Conservation (phyloP, 2,888 invertebrate species). For the Andrena trimmerana region DNA sequence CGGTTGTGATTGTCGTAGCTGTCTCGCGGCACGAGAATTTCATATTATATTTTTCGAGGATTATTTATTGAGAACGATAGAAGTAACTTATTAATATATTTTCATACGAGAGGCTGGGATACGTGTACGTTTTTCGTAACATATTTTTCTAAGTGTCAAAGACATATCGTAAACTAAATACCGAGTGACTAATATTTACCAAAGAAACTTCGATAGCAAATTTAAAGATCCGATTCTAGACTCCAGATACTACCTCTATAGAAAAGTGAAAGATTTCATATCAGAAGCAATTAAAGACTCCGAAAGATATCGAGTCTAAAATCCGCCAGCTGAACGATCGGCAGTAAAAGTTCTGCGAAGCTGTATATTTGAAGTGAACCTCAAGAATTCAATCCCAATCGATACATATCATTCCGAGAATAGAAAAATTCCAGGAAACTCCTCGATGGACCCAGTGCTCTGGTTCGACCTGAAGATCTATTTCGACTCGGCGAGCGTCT, state of each 20-base stretch:
- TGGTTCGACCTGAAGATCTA: not conserved
- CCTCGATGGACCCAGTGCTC: not conserved
- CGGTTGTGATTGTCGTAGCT: conserved; percentile 3
- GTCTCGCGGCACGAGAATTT: not conserved
- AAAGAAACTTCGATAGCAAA: not conserved
- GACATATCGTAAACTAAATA: too few relatives aligned
- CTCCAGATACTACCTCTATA: too few relatives aligned
- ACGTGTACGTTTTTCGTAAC: not conserved
- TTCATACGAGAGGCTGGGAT: not conserved
- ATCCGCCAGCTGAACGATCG: too few relatives aligned
- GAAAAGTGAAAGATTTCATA: too few relatives aligned
- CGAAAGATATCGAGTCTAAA: too few relatives aligned
- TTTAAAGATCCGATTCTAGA: too few relatives aligned
- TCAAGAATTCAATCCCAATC: too few relatives aligned
- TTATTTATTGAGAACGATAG: not conserved
- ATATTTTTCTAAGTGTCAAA: not conserved
- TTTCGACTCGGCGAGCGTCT: not conserved
- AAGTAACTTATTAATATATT: conserved; percentile 33
- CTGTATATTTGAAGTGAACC: too few relatives aligned
- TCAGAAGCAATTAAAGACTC: too few relatives aligned
- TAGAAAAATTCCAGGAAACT: not conserved
- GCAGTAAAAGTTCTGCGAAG: too few relatives aligned
- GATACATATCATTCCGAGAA: not conserved
- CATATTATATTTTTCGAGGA: conserved; percentile 34
- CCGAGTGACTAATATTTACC: not conserved